Conservation (phyloP, 2,797 vertebrate species). For the Hemitrygon akajei region DNA sequence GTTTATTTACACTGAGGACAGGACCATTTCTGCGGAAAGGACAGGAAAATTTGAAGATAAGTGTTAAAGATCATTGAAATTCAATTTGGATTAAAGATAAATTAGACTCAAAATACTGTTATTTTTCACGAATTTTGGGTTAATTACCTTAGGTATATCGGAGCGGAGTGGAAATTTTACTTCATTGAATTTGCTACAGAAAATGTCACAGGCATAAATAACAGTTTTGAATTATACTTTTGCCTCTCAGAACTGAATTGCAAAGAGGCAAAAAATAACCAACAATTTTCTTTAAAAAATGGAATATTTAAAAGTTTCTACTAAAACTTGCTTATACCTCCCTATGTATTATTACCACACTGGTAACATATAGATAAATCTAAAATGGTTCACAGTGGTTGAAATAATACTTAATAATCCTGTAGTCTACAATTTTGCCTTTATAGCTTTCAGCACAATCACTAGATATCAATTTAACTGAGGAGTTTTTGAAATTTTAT, state of each 20-base stretch:
- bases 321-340: not conserved
- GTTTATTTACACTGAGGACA: not conserved
- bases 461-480: not conserved
- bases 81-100: not conserved
- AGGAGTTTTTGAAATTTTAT: not conserved
- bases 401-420: not conserved
- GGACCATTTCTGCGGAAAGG: not conserved
- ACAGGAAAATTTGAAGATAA: not conserved
- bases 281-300: not conserved
- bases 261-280: not conserved
- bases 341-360: not conserved
- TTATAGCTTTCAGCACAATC: not conserved
- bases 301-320: not conserved
- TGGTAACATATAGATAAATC: not conserved
- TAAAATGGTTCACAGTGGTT: not conserved
- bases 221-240: not conserved
- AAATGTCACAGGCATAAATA: not conserved
- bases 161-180: not conserved
- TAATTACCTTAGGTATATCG: not conserved
- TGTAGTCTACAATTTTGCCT: not conserved
- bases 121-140: not conserved
- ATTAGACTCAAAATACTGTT: not conserved
- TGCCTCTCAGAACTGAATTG: not conserved
- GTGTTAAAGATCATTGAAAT: not conserved
- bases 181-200: not conserved